A percentile compares a stretch with the other conserved stretches of the same genome.
Evolutionary conservation across 1,140 invertebrate genomes (phyloP).

Genomic region (Eurosta solidaginis): DNA sequence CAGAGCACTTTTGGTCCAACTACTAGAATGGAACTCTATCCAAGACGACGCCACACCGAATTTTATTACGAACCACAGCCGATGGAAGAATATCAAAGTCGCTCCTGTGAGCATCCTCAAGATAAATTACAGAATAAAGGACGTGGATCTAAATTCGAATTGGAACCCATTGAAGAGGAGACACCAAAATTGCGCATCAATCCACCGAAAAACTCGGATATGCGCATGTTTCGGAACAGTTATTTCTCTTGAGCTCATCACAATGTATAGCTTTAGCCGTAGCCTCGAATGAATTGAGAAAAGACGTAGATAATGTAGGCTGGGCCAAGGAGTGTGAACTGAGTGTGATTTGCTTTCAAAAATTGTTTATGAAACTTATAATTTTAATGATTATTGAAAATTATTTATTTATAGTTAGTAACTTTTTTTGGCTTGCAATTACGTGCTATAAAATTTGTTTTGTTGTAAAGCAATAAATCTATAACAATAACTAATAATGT

Average conservation of each 20-base stretch:
- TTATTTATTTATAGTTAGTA: no score
- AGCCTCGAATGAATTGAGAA: no score
- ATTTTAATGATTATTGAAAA: no score
- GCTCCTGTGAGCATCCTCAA: constrained; percentile 30
- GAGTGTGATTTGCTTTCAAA: no score
- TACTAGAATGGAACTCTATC: constrained; percentile 33
- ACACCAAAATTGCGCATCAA: constrained; percentile 12
- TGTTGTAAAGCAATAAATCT: no score
- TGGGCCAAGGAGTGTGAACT: no score
- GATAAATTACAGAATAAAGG: constrained; percentile 28
- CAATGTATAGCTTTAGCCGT: neutral
- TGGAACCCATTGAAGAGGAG: neutral
- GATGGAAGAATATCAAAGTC: constrained; percentile 34
- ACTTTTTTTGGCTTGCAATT: no score
- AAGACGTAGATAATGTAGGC: no score
- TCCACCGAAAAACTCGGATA: constrained; percentile 32
- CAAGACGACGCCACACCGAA: constrained; percentile 31
- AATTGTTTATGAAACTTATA: no score
- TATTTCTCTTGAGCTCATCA: constrained; percentile 30
- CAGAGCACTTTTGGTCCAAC: constrained; percentile 20
- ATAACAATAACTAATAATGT: no score
- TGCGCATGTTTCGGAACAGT: constrained; percentile 36
- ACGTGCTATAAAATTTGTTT: no score
- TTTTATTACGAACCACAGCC: constrained; percentile 32
- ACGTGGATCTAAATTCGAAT: neutral